Conservation (phyloP, 2,888 invertebrate genomes). For the Xestia c-nigrum region DNA sequence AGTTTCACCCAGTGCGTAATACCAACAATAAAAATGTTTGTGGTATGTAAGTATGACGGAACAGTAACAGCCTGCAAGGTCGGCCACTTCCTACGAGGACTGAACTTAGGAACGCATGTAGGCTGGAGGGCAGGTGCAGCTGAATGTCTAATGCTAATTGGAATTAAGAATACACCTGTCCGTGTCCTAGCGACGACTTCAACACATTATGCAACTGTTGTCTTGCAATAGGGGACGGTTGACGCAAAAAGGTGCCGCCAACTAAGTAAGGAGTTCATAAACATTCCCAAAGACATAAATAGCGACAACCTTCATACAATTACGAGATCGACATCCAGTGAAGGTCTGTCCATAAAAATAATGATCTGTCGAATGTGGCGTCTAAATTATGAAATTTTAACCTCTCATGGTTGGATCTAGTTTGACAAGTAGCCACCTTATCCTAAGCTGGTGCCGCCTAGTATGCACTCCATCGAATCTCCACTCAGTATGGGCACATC, state of each 20-base stretch:
- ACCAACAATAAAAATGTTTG: slow-evolving; percentile 34
- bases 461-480: slow-evolving; percentile 62
- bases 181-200: slow-evolving; percentile 31
- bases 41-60: slow-evolving; percentile 47
- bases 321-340: slow-evolving; percentile 56
- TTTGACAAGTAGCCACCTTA: slow-evolving; percentile 71
- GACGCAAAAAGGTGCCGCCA: slow-evolving; percentile 9
- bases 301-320: slow-evolving; percentile 52
- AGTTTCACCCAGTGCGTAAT: slow-evolving; percentile 49
- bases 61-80: slow-evolving; percentile 80
- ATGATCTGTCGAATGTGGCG: slow-evolving; percentile 60
- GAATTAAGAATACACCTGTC: slow-evolving; percentile 51
- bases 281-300: slow-evolving; percentile 38
- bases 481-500: slow-evolving; percentile 72
- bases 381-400: slow-evolving; percentile 70
- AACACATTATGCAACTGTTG: slow-evolving; percentile 22
- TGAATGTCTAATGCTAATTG: slow-evolving; percentile 72
- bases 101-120: slow-evolving; percentile 66
- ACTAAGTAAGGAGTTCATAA: slow-evolving; percentile 35
- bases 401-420: slow-evolving; percentile 75
- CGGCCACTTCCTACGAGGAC: slow-evolving; percentile 81
- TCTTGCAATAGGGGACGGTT: slow-evolving; percentile 1
- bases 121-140: slow-evolving; percentile 71
- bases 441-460: slow-evolving; percentile 64
- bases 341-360: slow-evolving; percentile 60